Conservation (phyloP, 2,113 vertebrate genomes). For the Alectura lathami region DNA sequence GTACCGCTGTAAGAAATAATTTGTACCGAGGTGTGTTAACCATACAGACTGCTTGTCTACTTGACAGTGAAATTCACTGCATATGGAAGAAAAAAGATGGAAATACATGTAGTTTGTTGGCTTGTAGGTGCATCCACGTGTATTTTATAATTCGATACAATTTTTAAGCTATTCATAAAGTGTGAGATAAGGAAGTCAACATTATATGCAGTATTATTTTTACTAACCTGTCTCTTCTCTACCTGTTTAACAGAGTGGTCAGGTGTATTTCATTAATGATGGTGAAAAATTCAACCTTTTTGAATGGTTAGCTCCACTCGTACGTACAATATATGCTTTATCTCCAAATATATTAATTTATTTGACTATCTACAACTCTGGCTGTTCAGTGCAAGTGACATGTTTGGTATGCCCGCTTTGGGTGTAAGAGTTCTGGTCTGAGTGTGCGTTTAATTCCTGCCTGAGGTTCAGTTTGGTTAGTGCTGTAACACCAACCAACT, state of each 20-base stretch:
- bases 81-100: not conserved
- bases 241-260: slow-evolving; percentile 83
- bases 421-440: not conserved
- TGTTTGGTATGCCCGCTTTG: not conserved
- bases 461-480: not conserved
- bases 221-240: slow-evolving; percentile 23
- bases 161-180: not conserved
- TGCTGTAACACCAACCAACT: not conserved
- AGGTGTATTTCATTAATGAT: slow-evolving; percentile 94
- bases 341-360: not conserved
- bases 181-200: not conserved
- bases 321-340: slow-evolving; percentile 70
- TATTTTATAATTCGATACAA: not conserved
- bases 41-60: not conserved
- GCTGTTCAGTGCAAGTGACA: not conserved
- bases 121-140: not conserved
- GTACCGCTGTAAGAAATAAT: not conserved
- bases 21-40: not conserved
- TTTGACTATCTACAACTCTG: not conserved
- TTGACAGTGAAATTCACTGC: not conserved
- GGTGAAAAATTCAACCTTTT: slow-evolving; percentile 90
- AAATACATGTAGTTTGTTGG: not conserved
- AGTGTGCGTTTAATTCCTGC: not conserved
- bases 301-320: slow-evolving; percentile 92
- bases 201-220: not conserved